Conservation (phyloP, 2,888 invertebrate species). For the Polydrusus tereticollis region DNA sequence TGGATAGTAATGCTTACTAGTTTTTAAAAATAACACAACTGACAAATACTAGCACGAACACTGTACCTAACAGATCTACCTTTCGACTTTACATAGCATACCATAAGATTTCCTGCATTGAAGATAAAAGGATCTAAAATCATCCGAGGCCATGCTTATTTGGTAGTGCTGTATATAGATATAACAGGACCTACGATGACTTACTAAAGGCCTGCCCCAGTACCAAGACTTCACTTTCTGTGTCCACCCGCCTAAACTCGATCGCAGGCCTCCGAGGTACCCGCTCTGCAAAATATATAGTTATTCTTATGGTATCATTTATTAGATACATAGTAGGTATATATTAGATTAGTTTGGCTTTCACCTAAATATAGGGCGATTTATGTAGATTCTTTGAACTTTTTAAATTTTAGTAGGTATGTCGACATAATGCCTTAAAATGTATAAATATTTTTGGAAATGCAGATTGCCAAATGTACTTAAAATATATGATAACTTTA, state of each 20-base stretch:
- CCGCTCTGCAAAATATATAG: constrained; percentile 78
- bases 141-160: constrained; percentile 49
- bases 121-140: constrained; percentile 24
- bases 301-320: background rate
- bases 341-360: no score
- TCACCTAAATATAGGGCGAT: no score
- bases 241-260: constrained; percentile 95
- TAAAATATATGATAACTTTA: no score
- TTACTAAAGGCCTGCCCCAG: constrained; percentile 97
- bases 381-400: no score
- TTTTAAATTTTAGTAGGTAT: no score
- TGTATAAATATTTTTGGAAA: no score
- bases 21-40: no score
- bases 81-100: constrained; percentile 5
- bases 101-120: background rate
- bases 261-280: constrained; percentile 93
- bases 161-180: constrained; percentile 50
- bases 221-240: constrained; percentile 97
- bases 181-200: constrained; percentile 68
- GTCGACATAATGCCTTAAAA: no score
- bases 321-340: background rate
- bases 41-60: no score
- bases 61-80: background rate
- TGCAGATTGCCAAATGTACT: no score
- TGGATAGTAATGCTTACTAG: no score